These are phyloP conservation scores for Hypomecis punctinalis DNA, from an alignment of 2,888 invertebrate species.

Conservation along the genomic window DNA sequence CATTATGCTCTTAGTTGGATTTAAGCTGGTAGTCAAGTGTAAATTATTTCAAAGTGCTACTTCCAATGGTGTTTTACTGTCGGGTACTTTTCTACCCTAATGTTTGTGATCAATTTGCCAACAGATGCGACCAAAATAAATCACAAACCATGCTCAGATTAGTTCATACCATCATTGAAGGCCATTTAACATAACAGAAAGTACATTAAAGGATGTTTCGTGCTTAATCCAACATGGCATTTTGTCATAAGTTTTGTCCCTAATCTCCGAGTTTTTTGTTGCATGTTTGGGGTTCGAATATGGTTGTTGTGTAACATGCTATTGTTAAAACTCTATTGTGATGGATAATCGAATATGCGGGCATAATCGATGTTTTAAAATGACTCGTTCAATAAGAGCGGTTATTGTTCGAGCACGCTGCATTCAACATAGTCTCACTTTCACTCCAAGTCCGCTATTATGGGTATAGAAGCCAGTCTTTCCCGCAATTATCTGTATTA, in stretches of 20 bases:
- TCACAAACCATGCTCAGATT: conserved; percentile 52
- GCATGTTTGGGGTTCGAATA: conserved; percentile 63
- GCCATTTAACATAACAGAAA: conserved; percentile 61
- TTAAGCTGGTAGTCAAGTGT: too few relatives aligned
- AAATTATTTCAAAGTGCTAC: too few relatives aligned
- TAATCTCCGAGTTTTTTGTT: conserved; percentile 64
- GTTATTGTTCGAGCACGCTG: conserved; percentile 36
- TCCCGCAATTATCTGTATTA: conserved; percentile 11
- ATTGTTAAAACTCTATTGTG: conserved; percentile 71
- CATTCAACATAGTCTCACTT: conserved; percentile 21
- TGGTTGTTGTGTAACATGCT: conserved; percentile 70
- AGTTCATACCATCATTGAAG: conserved; percentile 54
- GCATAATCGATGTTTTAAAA: conserved; percentile 67
- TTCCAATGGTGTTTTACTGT: background rate
- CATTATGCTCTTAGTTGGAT: too few relatives aligned
- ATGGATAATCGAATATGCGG: conserved; percentile 74
- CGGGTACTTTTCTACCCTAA: conserved; percentile 10
- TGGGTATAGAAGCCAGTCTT: conserved; percentile 1
- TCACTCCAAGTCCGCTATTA: conserved; percentile 14
- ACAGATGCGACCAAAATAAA: conserved; percentile 52
- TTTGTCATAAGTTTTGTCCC: conserved; percentile 68
- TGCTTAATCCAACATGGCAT: conserved; percentile 67
- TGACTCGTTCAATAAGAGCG: conserved; percentile 45
- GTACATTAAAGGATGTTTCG: conserved; percentile 54
- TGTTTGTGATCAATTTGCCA: conserved; percentile 32